These are phyloP conservation scores for Bombus pascuorum DNA, from an alignment of 1,140 invertebrate species.

Conservation along the genomic window DNA sequence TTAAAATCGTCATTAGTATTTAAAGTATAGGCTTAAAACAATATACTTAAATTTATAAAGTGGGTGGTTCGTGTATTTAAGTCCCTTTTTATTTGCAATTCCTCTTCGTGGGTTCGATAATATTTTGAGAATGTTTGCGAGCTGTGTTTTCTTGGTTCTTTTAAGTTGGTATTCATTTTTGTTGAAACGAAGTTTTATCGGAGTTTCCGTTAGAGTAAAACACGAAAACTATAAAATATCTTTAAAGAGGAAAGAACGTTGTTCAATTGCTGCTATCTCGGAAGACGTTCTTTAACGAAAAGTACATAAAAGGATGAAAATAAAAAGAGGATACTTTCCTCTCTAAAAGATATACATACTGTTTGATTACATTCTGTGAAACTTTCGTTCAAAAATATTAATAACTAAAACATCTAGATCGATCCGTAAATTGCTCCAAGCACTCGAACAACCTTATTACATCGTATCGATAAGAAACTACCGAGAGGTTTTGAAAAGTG, in stretches of 20 bases:
- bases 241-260: too few species aligned
- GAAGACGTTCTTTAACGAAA: not conserved
- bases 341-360: not conserved
- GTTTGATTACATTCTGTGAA: not conserved
- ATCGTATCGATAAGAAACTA: not conserved
- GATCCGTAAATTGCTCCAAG: not conserved
- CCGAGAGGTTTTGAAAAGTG: not conserved
- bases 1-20: not conserved
- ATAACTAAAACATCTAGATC: not conserved
- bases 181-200: too few species aligned
- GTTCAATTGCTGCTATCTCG: not conserved
- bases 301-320: not conserved
- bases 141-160: too few species aligned
- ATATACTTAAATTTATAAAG: not conserved
- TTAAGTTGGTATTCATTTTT: too few species aligned
- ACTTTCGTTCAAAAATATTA: not conserved
- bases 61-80: not conserved
- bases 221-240: too few species aligned
- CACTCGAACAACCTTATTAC: not conserved
- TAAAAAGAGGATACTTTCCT: too few species aligned
- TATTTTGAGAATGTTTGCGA: not conserved
- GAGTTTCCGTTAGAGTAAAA: too few species aligned
- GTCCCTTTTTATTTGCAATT: not conserved
- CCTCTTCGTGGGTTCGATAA: not conserved
- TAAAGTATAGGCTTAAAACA: not conserved